Base-by-base conservation (phyloP, 2,797 vertebrate species). In the Mallotus villosus region DNA sequence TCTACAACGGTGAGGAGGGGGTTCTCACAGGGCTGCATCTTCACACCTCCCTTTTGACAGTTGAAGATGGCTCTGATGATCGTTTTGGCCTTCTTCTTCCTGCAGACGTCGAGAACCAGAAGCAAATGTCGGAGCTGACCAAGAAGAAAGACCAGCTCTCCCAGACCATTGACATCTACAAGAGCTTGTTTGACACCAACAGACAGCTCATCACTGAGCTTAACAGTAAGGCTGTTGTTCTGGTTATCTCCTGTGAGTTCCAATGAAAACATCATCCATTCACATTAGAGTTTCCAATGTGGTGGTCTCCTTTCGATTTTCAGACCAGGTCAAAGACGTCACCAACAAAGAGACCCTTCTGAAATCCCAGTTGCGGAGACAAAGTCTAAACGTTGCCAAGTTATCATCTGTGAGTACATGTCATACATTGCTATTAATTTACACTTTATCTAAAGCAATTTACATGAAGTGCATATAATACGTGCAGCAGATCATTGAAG, bases 1-100 rank as follows among this genome's bases (percentile, higher is more conserved):
- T 98, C 91, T 96, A 89, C 78, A 95, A 98, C 55, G 95, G 97
- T 99, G 87, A 83, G 92, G 19, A 5, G 4, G 51, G 12, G 17
- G 49, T 4, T 17, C 49, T 8, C 49, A 2, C 32, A 6, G 32
- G 41, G 41, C 41, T 46, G 12, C 2, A 46, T 46, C 12, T 46
- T 46, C 12, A 2, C 11, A 46, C 41, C 14, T 14, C 41, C 11
- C 9, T 22, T 19, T 29, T 37, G 34, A 12, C 7, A 51, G 37
- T 17, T 59, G 12, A 5, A 21, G 11, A 61, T 63, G 34, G 21
- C 53, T 16, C 34, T 58, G 17, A 21, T 17, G 3, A 19, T 27
- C 57, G 5, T 25, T 51, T 24, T 62, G 25, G 19, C 55, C 25
- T 1, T 0, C 25, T 1, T 0, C 1, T 59, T 41, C 27, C 67